Percentiles rank a stretch among this genome's conserved stretches.
Evolutionary conservation across 1,140 invertebrate species (phyloP).

Genomic region (Rhopalosiphum maidis): DNA sequence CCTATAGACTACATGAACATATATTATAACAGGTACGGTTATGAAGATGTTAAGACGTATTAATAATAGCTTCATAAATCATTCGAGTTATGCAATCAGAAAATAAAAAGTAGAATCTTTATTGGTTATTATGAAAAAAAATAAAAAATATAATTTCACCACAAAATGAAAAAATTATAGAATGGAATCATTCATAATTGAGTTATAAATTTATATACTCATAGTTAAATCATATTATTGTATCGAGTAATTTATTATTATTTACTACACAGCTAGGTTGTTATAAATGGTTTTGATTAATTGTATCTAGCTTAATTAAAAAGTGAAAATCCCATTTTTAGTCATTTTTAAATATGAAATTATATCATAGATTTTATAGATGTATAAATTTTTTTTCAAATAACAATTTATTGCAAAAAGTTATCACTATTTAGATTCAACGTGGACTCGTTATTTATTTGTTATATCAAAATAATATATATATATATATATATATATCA

Average conservation of each 20-base stretch:
- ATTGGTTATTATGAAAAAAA: too few species aligned
- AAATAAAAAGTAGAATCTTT: background rate
- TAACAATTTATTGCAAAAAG: background rate
- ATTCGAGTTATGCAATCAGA: background rate
- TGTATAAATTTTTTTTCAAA: background rate
- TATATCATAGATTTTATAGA: background rate
- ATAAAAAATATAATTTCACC: background rate
- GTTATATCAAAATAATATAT: background rate
- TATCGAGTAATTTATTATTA: background rate
- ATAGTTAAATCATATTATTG: background rate
- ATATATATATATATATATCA: too few species aligned
- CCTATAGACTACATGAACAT: background rate
- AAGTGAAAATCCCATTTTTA: background rate
- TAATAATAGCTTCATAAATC: constrained; percentile 2
- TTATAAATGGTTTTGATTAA: background rate
- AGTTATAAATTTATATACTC: background rate
- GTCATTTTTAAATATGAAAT: background rate
- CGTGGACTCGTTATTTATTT: background rate
- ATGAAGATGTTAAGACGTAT: background rate
- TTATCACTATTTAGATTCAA: background rate
- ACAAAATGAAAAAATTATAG: background rate
- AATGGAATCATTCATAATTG: background rate
- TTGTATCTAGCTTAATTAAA: background rate
- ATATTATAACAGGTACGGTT: background rate
- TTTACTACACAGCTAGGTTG: background rate